phyloP scores from a whole-genome alignment of 1,140 invertebrate species.

The Dendroctonus ponderosae region DNA sequence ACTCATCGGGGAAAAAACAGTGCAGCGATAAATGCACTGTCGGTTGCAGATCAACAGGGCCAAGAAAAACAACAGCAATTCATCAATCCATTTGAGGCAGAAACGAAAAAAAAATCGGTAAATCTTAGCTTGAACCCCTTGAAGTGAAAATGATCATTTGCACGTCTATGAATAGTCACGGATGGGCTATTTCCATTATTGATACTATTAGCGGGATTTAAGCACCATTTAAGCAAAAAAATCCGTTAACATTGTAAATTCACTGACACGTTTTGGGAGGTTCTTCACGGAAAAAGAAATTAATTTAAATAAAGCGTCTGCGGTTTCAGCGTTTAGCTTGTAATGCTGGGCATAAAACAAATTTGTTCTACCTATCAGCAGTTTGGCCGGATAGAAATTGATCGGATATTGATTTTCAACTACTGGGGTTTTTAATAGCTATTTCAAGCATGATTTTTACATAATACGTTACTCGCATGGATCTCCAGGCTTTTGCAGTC shows the following conservation, averaged over 20 bases:
- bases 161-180: conserved; percentile 1
- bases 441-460: no score
- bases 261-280: conserved; percentile 10
- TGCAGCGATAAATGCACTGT: no score
- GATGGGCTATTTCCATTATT: conserved; percentile 11
- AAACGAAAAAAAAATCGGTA: no score
- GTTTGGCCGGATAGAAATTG: background rate
- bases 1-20: no score
- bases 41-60: no score
- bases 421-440: background rate
- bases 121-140: no score
- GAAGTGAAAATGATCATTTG: background rate
- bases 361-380: background rate
- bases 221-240: conserved; percentile 7
- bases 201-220: conserved; percentile 19
- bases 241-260: conserved; percentile 18
- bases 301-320: conserved; percentile 15
- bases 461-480: no score
- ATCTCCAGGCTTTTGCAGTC: no score
- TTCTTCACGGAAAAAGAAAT: conserved; percentile 4
- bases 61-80: no score
- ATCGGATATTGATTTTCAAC: background rate
- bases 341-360: conserved; percentile 1
- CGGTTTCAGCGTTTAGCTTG: conserved; percentile 5
- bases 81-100: no score